A percentile compares a stretch with the other conserved stretches of the same genome.
These are phyloP conservation scores for Gulo gulo DNA, from an alignment of 2,113 vertebrate genomes.

Conservation along the genomic window DNA sequence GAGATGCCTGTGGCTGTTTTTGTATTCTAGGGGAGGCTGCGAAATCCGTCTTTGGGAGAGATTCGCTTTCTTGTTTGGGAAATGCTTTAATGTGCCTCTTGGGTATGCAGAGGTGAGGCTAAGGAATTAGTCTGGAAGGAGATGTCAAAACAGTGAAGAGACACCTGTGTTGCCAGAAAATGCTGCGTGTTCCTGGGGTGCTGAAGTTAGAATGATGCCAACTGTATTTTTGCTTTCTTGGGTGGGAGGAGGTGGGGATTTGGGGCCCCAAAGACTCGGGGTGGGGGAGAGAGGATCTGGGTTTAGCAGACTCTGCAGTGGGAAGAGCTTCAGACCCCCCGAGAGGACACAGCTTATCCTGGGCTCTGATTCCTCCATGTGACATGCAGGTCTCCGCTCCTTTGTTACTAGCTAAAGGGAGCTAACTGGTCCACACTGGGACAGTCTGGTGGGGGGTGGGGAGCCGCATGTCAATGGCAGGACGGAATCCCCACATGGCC, in stretches of 20 bases:
- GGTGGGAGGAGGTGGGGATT: background rate
- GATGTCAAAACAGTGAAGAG: background rate
- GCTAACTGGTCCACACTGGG: background rate
- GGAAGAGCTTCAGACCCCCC: background rate
- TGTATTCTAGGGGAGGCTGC: slow-evolving; percentile 45
- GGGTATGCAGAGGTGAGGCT: slow-evolving; percentile 59
- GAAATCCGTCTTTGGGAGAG: slow-evolving; percentile 58
- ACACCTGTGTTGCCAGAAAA: background rate
- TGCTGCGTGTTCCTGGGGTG: background rate
- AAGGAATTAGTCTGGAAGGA: slow-evolving; percentile 30
- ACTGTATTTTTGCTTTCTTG: background rate
- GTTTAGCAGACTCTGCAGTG: background rate
- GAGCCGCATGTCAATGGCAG: background rate
- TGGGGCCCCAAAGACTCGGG: background rate
- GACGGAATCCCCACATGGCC: background rate
- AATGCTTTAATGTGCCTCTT: slow-evolving; percentile 50
- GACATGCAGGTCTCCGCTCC: background rate
- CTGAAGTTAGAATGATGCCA: background rate
- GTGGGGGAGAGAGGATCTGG: background rate
- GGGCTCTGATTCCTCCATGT: background rate
- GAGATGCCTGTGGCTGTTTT: slow-evolving; percentile 56
- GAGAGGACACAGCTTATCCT: background rate
- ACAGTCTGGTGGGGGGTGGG: background rate
- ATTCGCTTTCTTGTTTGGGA: slow-evolving; percentile 39
- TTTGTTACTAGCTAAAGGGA: background rate